Evolutionary conservation across 2,113 vertebrate species (phyloP), one percentile per base, ranked within the genome.

Genomic region (Eulacestoma nigropectus): DNA sequence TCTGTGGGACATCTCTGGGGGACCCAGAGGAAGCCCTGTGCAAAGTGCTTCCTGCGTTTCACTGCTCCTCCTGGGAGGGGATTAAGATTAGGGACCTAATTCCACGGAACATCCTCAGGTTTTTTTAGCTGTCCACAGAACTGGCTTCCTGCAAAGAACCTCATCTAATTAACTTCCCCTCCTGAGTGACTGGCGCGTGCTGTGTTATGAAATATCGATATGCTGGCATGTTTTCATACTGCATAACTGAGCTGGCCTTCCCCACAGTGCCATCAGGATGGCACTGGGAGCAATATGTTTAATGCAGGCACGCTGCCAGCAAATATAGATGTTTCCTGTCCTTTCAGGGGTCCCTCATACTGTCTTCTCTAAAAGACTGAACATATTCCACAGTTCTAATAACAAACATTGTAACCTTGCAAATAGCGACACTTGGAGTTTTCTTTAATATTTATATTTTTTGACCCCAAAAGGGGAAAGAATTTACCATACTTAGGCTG

Each of bases 71-170:
- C 85, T 89, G 98, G 98, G 98, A 98, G 98, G 91, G 97, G 97
- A 97, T 93, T 96, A 96, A 98, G 98, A 98, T 97, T 96, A 97
- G 96, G 92, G 92, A 89, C 98, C 98, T 98, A 97, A 97, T 96
- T 97, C 98, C 97, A 95, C 96, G 33, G 96, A 98, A 97, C 97
- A 97, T 98, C 98, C 98, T 98, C 97, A 11, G 98, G 98, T 93
- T 98, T 98, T 98, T 97, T 98, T 98, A 97, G 96, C 97, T 95
- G 86, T 89, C 90, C 93, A 95, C 93, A 95, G 95, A 97, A 29
- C 91, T 78, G 97, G 97, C 98, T 98, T 98, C 98, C 98, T 98
- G 98, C 97, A 98, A 98, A 97, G 93, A 87, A 72, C 84, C 89
- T 95, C 94, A 75, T 96, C 81, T 95, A 88, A 97, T 97, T 97